Conservation (phyloP, 2,797 vertebrate species). For the Sebastes hubbsi region DNA sequence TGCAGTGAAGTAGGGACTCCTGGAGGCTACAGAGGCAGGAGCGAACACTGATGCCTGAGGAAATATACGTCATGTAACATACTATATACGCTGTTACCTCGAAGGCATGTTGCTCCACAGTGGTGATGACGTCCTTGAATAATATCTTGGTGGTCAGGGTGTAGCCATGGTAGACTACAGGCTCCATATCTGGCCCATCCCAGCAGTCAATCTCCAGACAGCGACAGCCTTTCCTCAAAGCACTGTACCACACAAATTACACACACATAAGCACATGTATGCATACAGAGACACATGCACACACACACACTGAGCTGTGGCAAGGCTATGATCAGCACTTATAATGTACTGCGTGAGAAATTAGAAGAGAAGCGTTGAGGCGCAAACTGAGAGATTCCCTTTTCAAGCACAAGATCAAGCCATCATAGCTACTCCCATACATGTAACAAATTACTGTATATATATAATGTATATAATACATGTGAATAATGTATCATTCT, state of each 20-base stretch:
- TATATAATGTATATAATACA: neutral
- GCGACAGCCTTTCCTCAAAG: constrained; percentile 89
- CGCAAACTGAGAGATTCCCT: neutral
- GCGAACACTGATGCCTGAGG: neutral
- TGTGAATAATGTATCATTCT: neutral
- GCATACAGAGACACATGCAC: neutral
- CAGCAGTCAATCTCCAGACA: constrained; percentile 94
- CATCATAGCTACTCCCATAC: neutral
- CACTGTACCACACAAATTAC: constrained; percentile 70
- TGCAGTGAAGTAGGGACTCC: constrained; percentile 18
- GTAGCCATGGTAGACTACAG: constrained; percentile 89
- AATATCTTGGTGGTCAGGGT: constrained; percentile 89
- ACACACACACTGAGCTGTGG: constrained; percentile 10
- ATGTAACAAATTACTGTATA: neutral
- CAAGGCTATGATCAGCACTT: neutral
- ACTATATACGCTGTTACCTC: constrained; percentile 72
- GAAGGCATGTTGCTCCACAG: constrained; percentile 87
- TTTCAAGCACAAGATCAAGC: neutral
- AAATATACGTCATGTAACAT: neutral
- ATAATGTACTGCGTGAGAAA: neutral
- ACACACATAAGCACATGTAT: neutral
- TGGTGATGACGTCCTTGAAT: constrained; percentile 87
- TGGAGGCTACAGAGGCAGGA: neutral
- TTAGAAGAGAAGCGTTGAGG: neutral
- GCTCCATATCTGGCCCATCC: constrained; percentile 86